Evolutionary conservation across 2,797 vertebrate genomes (phyloP).

Genomic region (Pseudopleuronectes americanus): DNA sequence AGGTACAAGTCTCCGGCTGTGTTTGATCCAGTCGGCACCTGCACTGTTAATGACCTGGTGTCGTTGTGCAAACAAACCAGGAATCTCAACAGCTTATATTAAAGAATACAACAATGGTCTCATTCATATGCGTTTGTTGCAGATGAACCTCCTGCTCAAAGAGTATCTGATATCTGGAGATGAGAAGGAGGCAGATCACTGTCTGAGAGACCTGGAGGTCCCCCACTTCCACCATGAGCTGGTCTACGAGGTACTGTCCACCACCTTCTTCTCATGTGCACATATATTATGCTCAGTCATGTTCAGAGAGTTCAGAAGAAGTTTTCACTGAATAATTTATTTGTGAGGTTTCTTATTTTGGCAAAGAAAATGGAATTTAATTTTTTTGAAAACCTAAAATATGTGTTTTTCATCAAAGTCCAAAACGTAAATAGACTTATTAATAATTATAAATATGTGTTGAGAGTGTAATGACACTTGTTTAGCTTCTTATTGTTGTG

Average conservation of each 20-base stretch:
- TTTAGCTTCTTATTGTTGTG: too few relatives aligned
- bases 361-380: not conserved
- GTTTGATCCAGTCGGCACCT: too few relatives aligned
- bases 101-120: not conserved
- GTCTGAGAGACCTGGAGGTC: slow-evolving; percentile 89
- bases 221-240: slow-evolving; percentile 93
- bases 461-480: too few relatives aligned
- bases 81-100: not conserved
- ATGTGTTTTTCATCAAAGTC: too few relatives aligned
- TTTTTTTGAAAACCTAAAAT: not conserved
- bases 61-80: not conserved
- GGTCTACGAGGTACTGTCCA: slow-evolving; percentile 86
- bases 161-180: slow-evolving; percentile 90
- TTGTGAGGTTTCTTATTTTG: not conserved
- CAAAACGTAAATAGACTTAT: too few relatives aligned
- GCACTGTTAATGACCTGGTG: too few relatives aligned
- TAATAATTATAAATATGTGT: too few relatives aligned
- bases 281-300: not conserved
- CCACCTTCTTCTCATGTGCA: slow-evolving; percentile 19
- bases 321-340: not conserved
- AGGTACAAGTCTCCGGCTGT: too few relatives aligned
- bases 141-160: slow-evolving; percentile 92
- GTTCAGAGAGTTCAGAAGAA: not conserved
- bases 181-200: slow-evolving; percentile 85
- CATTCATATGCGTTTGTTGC: slow-evolving; percentile 23